Conservation (phyloP, 2,888 invertebrate species). For the Oscheius sp. region DNA sequence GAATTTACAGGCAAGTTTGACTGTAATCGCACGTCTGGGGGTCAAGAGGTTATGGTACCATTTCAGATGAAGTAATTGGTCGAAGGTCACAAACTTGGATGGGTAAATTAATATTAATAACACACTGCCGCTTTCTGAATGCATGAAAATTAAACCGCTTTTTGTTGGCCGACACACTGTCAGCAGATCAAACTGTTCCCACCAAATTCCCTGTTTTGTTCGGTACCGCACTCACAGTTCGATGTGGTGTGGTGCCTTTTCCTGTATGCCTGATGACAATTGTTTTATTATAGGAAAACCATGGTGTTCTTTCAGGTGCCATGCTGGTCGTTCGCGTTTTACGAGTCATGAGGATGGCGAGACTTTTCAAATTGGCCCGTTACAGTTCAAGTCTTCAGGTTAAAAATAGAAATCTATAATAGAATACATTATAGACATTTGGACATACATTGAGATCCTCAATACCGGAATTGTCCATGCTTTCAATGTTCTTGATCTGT, state of each 20-base stretch:
- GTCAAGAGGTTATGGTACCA: background rate
- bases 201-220: slow-evolving; percentile 19
- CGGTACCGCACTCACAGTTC: slow-evolving; percentile 6
- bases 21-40: background rate
- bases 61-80: slow-evolving; percentile 31
- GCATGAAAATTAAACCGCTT: slow-evolving; percentile 24
- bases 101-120: slow-evolving; percentile 37
- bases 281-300: background rate
- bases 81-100: slow-evolving; percentile 43
- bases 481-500: slow-evolving; percentile 71
- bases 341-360: slow-evolving; percentile 70
- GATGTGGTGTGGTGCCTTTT: slow-evolving; percentile 13
- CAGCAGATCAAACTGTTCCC: background rate
- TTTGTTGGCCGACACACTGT: slow-evolving; percentile 18
- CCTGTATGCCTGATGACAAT: background rate
- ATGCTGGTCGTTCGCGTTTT: slow-evolving; percentile 72
- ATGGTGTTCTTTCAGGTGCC: slow-evolving; percentile 58
- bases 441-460: slow-evolving; percentile 70
- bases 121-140: slow-evolving; percentile 9
- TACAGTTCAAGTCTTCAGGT: slow-evolving; percentile 70
- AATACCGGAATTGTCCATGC: slow-evolving; percentile 70
- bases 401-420: too few species aligned
- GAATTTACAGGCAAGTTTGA: slow-evolving; percentile 63
- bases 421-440: slow-evolving; percentile 62
- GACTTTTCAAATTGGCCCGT: slow-evolving; percentile 72